Evolutionary conservation across 2,888 invertebrate species (phyloP).

Genomic region (Amblyjoppa proteus): DNA sequence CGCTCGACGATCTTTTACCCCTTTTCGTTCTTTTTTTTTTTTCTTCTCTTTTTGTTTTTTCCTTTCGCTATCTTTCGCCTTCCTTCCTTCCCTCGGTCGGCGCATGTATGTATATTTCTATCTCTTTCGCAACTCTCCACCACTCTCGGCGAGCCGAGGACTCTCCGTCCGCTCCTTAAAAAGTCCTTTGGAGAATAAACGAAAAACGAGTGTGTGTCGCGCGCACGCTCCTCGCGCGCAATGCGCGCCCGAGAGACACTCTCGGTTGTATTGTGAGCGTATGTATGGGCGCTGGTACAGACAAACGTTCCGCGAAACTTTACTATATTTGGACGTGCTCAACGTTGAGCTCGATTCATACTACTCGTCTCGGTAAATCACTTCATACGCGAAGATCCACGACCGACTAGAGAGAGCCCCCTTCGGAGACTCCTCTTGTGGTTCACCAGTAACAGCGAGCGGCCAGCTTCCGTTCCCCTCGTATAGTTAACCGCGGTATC

Average conservation of each 20-base stretch:
- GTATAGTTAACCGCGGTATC: slow-evolving; percentile 23
- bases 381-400: slow-evolving; percentile 62
- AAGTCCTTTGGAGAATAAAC: slow-evolving; percentile 60
- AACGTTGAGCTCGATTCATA: slow-evolving; percentile 62
- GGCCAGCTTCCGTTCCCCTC: slow-evolving; percentile 18
- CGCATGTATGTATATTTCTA: slow-evolving; percentile 23
- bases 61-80: slow-evolving; percentile 5
- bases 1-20: slow-evolving; percentile 53
- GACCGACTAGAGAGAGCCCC: slow-evolving; percentile 26
- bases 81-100: not conserved
- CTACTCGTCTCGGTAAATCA: slow-evolving; percentile 67
- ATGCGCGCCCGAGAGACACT: slow-evolving; percentile 1
- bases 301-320: slow-evolving; percentile 65
- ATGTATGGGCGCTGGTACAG: slow-evolving; percentile 6
- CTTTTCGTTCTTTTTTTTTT: slow-evolving; percentile 22
- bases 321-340: slow-evolving; percentile 67
- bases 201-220: slow-evolving; percentile 62
- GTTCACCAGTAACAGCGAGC: slow-evolving; percentile 5
- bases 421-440: slow-evolving; percentile 9
- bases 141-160: slow-evolving; percentile 5
- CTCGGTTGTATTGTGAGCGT: slow-evolving; percentile 1
- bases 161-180: slow-evolving; percentile 62
- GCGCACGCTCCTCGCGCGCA: slow-evolving; percentile 56
- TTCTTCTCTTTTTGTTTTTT: not conserved
- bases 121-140: slow-evolving; percentile 44